Conservation (phyloP, 2,797 vertebrate species). For the Agapornis canus region DNA sequence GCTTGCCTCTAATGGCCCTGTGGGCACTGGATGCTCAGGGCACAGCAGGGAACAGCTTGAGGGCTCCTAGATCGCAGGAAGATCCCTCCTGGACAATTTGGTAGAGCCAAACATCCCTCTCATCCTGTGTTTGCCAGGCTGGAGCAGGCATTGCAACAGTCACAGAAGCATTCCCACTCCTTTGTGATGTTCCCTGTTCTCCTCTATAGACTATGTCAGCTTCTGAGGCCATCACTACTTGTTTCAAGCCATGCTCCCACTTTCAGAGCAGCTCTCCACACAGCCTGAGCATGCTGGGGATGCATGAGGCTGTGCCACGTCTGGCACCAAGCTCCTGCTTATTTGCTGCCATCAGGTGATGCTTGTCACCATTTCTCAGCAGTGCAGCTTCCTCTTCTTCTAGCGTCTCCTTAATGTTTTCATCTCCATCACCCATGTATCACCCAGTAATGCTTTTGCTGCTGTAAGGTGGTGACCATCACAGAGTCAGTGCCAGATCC, state of each 20-base stretch:
- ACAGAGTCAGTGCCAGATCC: neutral
- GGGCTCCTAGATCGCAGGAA: neutral
- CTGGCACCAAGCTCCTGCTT: neutral
- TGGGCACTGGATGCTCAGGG: neutral
- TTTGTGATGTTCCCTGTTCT: neutral
- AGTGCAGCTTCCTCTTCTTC: neutral
- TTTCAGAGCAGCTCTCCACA: neutral
- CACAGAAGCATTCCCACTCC: fast-evolving
- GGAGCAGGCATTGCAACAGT: neutral
- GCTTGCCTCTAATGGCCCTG: neutral
- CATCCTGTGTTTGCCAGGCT: neutral
- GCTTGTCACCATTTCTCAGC: neutral
- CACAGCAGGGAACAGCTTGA: neutral
- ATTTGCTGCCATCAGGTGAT: neutral
- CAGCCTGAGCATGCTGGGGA: neutral
- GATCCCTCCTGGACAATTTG: fast-evolving
- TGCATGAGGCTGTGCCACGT: fast-evolving
- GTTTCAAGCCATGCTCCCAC: neutral
- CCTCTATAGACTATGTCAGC: neutral
- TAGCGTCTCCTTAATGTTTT: neutral
- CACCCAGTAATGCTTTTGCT: neutral
- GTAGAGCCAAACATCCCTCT: neutral
- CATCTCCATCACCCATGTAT: fast-evolving
- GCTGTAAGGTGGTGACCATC: neutral
- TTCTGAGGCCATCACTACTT: neutral